Evolutionary conservation across 2,113 vertebrate genomes (phyloP), one percentile per base, ranked within the genome.

Genomic region (Tautogolabrus adspersus): DNA sequence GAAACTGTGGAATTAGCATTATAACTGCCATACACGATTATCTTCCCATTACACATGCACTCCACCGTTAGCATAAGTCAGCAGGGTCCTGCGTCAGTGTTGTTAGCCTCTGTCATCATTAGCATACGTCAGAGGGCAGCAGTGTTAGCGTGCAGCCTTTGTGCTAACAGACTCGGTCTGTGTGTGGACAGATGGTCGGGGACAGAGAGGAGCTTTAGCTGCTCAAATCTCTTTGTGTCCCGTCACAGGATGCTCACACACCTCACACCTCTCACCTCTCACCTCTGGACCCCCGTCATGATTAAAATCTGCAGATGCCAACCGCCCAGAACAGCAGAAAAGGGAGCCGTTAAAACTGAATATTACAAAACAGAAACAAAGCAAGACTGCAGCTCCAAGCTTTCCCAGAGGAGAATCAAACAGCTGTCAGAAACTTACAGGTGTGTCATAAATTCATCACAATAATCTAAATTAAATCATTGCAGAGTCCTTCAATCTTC

Each of bases 181-280:
- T 54, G 18, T 2, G 49, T 34, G 59, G 85, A 81, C 89, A 91
- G 88, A 89, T 91, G 84, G 88, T 66, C 40, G 38, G 3, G 61
- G 71, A 65, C 68, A 60, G 56, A 74, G 59, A 59, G 63, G 52
- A 72, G 66, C 79, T 72, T 82, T 75, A 74, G 67, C 47, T 23
- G 54, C 62, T 65, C 64, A 79, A 71, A 83, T 77, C 71, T 75
- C 69, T 75, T 77, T 87, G 76, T 83, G 49, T 58, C 49, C 59
- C 11, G 13, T 61, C 15, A 58, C 57, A 70, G 57, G 65, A 76
- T 59, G 21, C 65, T n/a, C 26, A 26, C 26, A 26, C 26, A 26
- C 26, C 26, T 10, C 10, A 12, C 59, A 64, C n/a, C n/a, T n/a
- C n/a, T n/a, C 58, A 66, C 63, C 42, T 42, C 76, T 72, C 73